Evolutionary conservation across 2,113 vertebrate species (phyloP).

Genomic region (Labrus mixtus): DNA sequence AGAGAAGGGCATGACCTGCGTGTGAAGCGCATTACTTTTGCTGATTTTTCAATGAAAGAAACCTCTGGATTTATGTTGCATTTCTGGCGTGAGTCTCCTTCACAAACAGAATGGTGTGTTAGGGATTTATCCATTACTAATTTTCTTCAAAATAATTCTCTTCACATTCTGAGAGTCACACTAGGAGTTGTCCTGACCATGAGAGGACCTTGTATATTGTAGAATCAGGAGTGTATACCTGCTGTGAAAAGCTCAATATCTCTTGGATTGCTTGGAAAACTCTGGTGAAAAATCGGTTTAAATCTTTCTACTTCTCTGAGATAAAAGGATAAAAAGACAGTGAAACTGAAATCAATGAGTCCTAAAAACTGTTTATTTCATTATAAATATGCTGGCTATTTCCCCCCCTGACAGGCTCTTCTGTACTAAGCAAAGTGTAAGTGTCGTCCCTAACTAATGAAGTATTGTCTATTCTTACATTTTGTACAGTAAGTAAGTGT

Average conservation of each 20-base stretch:
- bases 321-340: too few species aligned
- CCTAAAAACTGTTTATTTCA: neutral
- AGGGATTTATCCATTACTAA: neutral
- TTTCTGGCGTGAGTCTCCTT: neutral
- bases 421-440: slow-evolving; percentile 11
- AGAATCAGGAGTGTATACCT: neutral
- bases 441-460: slow-evolving; percentile 33
- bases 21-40: too few species aligned
- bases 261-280: neutral
- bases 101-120: neutral
- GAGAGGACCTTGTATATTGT: neutral
- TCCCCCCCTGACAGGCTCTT: neutral
- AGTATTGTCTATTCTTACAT: slow-evolving; percentile 10
- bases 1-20: too few species aligned
- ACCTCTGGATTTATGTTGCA: neutral
- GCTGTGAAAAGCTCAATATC: neutral
- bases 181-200: neutral
- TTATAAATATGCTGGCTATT: neutral
- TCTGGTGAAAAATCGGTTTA: neutral
- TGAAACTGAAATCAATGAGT: neutral
- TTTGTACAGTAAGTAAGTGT: slow-evolving; percentile 6
- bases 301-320: neutral
- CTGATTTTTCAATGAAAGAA: too few species aligned
- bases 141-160: neutral
- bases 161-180: neutral